These are phyloP conservation scores for Pecten maximus DNA, from an alignment of 2,888 invertebrate species.

Conservation along the genomic window DNA sequence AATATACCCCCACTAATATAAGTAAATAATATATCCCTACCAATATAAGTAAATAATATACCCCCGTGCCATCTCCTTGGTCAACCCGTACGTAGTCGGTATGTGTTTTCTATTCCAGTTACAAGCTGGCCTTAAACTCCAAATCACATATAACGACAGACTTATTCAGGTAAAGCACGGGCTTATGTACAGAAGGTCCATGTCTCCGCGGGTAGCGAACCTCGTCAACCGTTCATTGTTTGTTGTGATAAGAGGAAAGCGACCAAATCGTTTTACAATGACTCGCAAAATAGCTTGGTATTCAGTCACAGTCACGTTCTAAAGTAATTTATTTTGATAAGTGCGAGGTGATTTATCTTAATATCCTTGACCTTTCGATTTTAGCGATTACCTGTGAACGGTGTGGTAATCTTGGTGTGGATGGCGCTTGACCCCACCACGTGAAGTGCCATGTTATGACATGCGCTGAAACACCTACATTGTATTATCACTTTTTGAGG, in stretches of 20 bases:
- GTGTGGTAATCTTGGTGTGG: neutral
- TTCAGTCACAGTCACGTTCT: neutral
- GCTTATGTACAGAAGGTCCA: too few species aligned
- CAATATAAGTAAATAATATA: too few species aligned
- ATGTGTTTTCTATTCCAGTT: too few species aligned
- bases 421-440: neutral
- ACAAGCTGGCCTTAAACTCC: too few species aligned
- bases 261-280: neutral
- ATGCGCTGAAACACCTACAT: neutral
- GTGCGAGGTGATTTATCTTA: neutral
- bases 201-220: too few species aligned
- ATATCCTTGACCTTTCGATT: neutral
- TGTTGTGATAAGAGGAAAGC: neutral
- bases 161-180: too few species aligned
- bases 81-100: too few species aligned
- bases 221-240: neutral
- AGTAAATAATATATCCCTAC: too few species aligned
- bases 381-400: neutral
- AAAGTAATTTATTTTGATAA: neutral
- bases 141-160: too few species aligned
- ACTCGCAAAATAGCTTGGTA: neutral
- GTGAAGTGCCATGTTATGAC: neutral
- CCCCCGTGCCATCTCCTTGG: too few species aligned
- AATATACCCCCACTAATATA: too few species aligned
- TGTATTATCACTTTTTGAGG: too few species aligned